Percentiles rank a stretch among this genome's conserved stretches.
phyloP scores from a whole-genome alignment of 1,140 invertebrate genomes.

The Eueides isabella region DNA sequence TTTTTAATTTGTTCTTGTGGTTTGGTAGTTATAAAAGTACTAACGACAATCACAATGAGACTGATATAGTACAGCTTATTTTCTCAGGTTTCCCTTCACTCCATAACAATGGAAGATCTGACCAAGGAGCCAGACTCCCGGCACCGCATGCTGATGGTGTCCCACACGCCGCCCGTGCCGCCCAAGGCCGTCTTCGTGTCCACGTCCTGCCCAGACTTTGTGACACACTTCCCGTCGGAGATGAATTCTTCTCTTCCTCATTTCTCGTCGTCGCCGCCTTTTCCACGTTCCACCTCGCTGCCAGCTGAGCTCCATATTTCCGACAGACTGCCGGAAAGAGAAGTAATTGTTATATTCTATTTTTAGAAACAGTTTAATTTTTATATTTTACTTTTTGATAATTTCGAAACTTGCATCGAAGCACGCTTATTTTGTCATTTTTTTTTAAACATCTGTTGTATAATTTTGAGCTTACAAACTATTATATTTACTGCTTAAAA shows the following conservation, averaged over 20 bases:
- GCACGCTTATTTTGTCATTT: no score
- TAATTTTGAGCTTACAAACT: no score
- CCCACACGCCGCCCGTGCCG: conserved; percentile 77
- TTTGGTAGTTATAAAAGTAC: no score
- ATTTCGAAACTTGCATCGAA: no score
- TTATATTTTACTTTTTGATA: neutral
- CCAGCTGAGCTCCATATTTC: conserved; percentile 51
- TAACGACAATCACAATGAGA: no score
- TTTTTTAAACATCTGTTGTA: no score
- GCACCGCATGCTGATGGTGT: conserved; percentile 92
- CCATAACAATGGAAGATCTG: conserved; percentile 94
- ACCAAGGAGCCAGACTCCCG: conserved; percentile 89
- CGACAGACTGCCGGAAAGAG: conserved; percentile 32
- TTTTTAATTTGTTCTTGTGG: no score
- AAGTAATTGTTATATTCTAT: conserved; percentile 39
- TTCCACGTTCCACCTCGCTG: conserved; percentile 46
- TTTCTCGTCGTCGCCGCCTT: conserved; percentile 32
- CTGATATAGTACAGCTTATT: neutral
- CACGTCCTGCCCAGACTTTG: conserved; percentile 92
- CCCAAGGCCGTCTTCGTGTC: conserved; percentile 85
- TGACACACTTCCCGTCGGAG: conserved; percentile 39
- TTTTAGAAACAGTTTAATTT: no score
- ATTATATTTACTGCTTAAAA: no score
- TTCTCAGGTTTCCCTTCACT: conserved; percentile 87
- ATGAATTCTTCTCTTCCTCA: neutral